These are phyloP conservation scores for Triplophysa bombifrons DNA, from an alignment of 2,797 vertebrate genomes.

Conservation along the genomic window DNA sequence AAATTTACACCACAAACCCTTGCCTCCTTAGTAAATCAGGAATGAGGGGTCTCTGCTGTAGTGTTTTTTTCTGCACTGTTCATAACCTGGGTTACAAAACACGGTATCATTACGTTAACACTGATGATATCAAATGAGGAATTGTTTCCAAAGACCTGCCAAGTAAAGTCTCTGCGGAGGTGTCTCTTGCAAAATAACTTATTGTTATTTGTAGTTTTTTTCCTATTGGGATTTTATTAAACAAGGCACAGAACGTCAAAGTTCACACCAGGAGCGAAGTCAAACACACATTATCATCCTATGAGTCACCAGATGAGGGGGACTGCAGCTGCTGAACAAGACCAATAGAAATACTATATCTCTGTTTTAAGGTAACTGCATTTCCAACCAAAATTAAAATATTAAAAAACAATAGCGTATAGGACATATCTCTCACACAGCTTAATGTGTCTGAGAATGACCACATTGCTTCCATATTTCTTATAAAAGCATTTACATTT, in stretches of 20 bases:
- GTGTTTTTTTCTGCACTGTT: not conserved
- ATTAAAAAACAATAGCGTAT: not conserved
- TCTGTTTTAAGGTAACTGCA: not conserved
- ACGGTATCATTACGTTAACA: not conserved
- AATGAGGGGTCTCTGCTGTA: not conserved
- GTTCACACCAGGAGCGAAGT: not conserved
- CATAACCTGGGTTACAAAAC: not conserved
- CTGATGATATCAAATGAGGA: not conserved
- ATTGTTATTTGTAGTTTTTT: not conserved
- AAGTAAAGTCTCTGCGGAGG: not conserved
- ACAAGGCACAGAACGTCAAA: not conserved
- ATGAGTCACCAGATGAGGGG: not conserved
- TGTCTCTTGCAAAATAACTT: constrained; percentile 5
- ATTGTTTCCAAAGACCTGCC: constrained; percentile 3
- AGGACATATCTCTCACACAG: not conserved
- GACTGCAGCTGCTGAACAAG: constrained; percentile 20
- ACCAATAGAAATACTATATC: not conserved
- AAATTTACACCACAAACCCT: not conserved
- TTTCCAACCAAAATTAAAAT: not conserved
- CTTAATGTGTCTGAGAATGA: no score
- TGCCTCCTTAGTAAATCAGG: not conserved
- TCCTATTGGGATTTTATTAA: not conserved
- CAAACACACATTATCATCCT: constrained; percentile 20
- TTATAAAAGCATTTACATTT: not conserved
- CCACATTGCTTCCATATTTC: not conserved